Percentiles rank a stretch among this genome's conserved stretches.
These are phyloP conservation scores for Pycnomerus fuliginosus DNA, from an alignment of 2,888 invertebrate genomes.

Conservation along the genomic window DNA sequence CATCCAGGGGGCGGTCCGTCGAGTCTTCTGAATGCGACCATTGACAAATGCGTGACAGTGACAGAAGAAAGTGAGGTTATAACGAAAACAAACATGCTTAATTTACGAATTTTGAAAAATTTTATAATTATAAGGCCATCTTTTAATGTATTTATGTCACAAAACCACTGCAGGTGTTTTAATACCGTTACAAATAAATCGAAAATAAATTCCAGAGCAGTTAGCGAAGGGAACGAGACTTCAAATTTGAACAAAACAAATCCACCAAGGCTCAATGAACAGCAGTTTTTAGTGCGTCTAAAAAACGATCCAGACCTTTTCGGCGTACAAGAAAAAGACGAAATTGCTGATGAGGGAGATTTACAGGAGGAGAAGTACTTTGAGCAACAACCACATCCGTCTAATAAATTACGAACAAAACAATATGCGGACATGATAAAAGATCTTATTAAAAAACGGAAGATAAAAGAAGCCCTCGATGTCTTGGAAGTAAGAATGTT, in stretches of 20 bases:
- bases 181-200: no score
- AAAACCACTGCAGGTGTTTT: no score
- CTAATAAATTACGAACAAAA: constrained; percentile 59
- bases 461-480: constrained; percentile 75
- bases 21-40: no score
- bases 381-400: constrained; percentile 53
- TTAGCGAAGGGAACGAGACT: constrained; percentile 1
- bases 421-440: constrained; percentile 75
- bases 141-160: no score
- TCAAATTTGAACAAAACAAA: constrained; percentile 1
- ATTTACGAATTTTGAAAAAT: not conserved
- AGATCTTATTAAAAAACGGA: constrained; percentile 61
- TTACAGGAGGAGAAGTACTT: constrained; percentile 60
- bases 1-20: no score
- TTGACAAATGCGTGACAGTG: no score
- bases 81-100: constrained; percentile 5
- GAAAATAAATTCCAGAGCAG: no score
- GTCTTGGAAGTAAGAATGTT: constrained; percentile 76
- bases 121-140: no score
- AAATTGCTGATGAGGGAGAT: constrained; percentile 58
- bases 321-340: constrained; percentile 51
- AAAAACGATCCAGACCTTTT: constrained; percentile 61
- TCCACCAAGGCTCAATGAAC: constrained; percentile 29
- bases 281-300: constrained; percentile 43
- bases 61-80: constrained; percentile 4